Evolutionary conservation across 2,797 vertebrate genomes (phyloP), one percentile per base, ranked within the genome.

Genomic region (Acanthiza pusilla): DNA sequence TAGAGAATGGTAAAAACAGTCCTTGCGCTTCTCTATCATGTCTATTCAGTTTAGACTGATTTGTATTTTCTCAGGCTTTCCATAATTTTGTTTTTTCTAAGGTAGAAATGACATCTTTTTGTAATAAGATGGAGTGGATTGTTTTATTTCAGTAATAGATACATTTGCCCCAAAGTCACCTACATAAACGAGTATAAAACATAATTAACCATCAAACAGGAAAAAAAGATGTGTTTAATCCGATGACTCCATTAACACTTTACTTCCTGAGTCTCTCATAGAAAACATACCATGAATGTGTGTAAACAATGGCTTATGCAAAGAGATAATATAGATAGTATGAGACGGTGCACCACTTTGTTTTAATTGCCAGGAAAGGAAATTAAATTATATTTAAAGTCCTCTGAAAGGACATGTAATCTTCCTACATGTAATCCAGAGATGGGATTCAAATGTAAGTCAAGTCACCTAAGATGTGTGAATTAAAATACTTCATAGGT

Each of bases 41-140:
- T 74, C 47, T 84, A 18, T 85, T 89, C 73, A 60, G 45, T 89
- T 94, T 65, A 96, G 61, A 86, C 7, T 71, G 42, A 93, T 94
- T 78, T 78, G 14, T 20, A 53, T 93, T 94, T 96, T 88, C 48
- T 66, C 51, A 58, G 42, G 16, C 16, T 82, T 85, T 84, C 26
- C 53, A 27, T 47, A 54, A 26, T 66, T 89, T 76, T 74, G 5
- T 9, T 13, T 85, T 93, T 74, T 57, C 19, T 77, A 1, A 48
- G 10, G 25, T 32, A 51, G 19, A 88, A 85, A 93, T 66, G 3
- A 1, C 32, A 61, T 7, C 5, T 63, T 72, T 85, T 65, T 17
- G 6, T 58, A 51, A 51, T 19, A 47, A 23, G 10, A 2, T 45
- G 13, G 18, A 30, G 16, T 60, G 6, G 3, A 0, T 8, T 51